Evolutionary conservation across 2,888 invertebrate genomes (phyloP).

Genomic region (Gonocerus acuteangulatus): DNA sequence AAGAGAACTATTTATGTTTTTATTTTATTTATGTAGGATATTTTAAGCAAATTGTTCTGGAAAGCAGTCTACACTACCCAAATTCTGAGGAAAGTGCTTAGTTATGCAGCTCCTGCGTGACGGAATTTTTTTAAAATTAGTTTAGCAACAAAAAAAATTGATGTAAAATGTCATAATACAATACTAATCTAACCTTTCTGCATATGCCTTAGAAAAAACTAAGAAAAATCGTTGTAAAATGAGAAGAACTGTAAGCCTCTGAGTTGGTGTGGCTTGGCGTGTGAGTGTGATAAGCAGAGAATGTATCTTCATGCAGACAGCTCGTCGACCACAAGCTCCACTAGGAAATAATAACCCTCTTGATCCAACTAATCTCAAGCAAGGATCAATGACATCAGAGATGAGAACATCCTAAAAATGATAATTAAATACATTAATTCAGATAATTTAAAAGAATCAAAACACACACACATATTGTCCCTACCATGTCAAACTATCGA

Average conservation of each 20-base stretch:
- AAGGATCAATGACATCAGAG: constrained; percentile 73
- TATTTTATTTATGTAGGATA: no score
- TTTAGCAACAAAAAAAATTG: no score
- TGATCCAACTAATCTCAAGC: constrained; percentile 71
- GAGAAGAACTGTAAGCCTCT: constrained; percentile 59
- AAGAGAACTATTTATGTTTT: no score
- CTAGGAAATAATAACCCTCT: constrained; percentile 72
- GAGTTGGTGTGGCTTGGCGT: constrained; percentile 65
- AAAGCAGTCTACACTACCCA: no score
- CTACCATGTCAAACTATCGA: no score
- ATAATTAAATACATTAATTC: not conserved
- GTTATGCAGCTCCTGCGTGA: no score
- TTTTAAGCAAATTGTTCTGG: no score
- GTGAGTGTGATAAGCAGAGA: constrained; percentile 76
- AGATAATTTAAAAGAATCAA: no score
- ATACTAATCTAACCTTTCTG: constrained; percentile 1
- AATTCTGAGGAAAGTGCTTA: no score
- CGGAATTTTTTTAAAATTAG: no score
- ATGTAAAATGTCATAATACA: no score
- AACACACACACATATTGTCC: no score
- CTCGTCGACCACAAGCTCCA: constrained; percentile 63
- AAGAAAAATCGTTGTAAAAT: constrained; percentile 67
- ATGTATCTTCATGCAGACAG: constrained; percentile 71
- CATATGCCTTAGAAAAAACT: constrained; percentile 66
- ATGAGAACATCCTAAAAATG: constrained; percentile 76